These are phyloP conservation scores for Diadophis punctatus DNA, from an alignment of 2,113 vertebrate genomes.

Conservation along the genomic window DNA sequence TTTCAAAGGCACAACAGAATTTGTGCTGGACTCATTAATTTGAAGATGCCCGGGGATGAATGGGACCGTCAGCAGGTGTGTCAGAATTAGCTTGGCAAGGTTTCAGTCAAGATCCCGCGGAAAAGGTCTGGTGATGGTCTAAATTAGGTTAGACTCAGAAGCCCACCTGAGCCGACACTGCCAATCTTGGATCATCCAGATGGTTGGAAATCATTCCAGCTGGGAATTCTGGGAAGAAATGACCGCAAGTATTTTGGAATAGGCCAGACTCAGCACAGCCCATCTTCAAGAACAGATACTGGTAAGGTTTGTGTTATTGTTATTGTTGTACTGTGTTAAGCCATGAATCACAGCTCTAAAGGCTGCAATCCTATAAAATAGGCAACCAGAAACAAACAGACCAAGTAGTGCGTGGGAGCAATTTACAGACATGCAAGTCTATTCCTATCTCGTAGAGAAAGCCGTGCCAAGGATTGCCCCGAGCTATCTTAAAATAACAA, in stretches of 20 bases:
- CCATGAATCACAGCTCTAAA: neutral
- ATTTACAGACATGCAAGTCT: neutral
- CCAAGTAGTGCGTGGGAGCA: neutral
- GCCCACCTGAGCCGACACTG: neutral
- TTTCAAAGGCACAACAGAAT: neutral
- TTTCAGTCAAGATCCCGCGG: no score
- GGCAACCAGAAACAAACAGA: neutral
- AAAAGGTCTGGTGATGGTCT: no score
- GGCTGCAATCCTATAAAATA: neutral
- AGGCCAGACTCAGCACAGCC: neutral
- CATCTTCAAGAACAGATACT: neutral
- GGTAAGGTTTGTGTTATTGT: neutral
- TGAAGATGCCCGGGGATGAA: neutral
- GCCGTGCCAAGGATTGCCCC: neutral
- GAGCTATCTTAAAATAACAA: neutral
- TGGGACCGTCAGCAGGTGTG: neutral
- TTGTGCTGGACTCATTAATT: neutral
- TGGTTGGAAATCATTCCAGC: neutral
- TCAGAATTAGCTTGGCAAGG: neutral
- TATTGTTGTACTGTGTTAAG: neutral
- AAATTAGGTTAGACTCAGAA: neutral
- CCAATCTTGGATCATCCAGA: neutral
- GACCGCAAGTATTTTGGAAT: neutral
- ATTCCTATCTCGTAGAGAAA: neutral
- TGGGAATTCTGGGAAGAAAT: neutral